These are phyloP conservation scores for Phthorimaea operculella DNA, from an alignment of 1,140 invertebrate genomes.

Conservation along the genomic window DNA sequence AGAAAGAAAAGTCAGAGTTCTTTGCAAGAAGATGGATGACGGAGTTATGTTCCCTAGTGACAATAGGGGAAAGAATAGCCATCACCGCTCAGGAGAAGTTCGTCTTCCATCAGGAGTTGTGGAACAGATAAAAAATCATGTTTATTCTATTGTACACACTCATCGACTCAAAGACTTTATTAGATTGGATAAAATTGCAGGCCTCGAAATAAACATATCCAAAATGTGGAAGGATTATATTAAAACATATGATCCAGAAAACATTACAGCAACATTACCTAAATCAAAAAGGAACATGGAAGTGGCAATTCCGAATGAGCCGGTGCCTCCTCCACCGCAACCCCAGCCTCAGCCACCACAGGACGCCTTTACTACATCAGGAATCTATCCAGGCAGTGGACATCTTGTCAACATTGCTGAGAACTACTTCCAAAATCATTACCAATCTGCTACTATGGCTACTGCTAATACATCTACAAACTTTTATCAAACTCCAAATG, in stretches of 20 bases:
- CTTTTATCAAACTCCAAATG: constrained; percentile 57
- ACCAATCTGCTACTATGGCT: constrained; percentile 42
- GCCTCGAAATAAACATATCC: constrained; percentile 69
- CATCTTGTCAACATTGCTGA: constrained; percentile 64
- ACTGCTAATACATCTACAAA: constrained; percentile 40
- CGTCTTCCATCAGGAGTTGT: constrained; percentile 64
- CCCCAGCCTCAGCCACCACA: constrained; percentile 31
- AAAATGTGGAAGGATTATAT: constrained; percentile 71
- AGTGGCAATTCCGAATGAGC: constrained; percentile 27
- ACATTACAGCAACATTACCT: constrained; percentile 56
- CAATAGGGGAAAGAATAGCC: constrained; percentile 65
- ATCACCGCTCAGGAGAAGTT: constrained; percentile 64
- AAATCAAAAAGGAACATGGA: constrained; percentile 56
- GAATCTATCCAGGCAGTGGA: constrained; percentile 60
- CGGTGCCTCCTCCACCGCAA: constrained; percentile 23
- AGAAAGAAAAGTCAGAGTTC: constrained; percentile 68
- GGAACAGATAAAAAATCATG: constrained; percentile 69
- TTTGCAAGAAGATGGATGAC: constrained; percentile 71
- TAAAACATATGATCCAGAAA: constrained; percentile 66
- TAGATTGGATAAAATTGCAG: constrained; percentile 64
- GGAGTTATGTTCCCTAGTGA: constrained; percentile 70
- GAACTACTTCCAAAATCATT: constrained; percentile 63
- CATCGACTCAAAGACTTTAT: constrained; percentile 66
- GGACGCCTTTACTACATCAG: constrained; percentile 40
- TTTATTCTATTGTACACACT: constrained; percentile 67